Base-by-base conservation (phyloP, 2,888 invertebrate species). In the Myathropa florea region DNA sequence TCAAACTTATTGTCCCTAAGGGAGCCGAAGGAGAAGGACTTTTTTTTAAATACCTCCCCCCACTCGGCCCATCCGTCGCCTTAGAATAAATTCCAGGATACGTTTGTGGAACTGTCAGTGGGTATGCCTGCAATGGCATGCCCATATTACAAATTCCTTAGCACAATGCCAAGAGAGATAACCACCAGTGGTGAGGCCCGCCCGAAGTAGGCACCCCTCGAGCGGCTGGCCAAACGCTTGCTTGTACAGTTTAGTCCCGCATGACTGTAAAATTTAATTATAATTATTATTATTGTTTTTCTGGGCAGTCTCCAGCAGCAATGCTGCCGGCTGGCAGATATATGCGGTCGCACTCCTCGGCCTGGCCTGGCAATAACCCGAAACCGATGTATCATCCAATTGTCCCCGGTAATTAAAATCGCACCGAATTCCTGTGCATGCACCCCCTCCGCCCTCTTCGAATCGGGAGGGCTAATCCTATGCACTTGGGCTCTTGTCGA, bases 211-310 rank as follows among this genome's bases (percentile, higher is more conserved):
- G 57, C 3, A 24, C 12, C 57, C 57, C 57, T 24, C 24, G 23
- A 23, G 55, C 21, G 9, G 57, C 57, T 57, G 21, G 21, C 80
- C 26, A 53, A n/a, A n/a, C n/a, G 72, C 67, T 72, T 63, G 68
- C 57, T 61, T 85, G 68, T 70, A 68, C 67, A 82, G 77, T 82
- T 85, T 77, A 85, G 39, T 28, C 75, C 46, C 70, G 76, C 76
- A 76, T 63, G 72, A 63, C 71, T 85, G 68, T 70, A 73, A 72
- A 85, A 82, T 85, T 85, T 82, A 85, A 82, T 85, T 85, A 82
- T 82, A 85, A 85, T 85, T 82, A 82, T 77, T 85, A 82, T 85
- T 82, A 82, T 82, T 85, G 77, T 85, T 85, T 85, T 85, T 85
- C 81, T 68, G 59, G 77, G 65, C 39, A 10, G 28, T 24, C 53